Conservation (phyloP, 2,888 invertebrate species). For the Tortricodes alternella region DNA sequence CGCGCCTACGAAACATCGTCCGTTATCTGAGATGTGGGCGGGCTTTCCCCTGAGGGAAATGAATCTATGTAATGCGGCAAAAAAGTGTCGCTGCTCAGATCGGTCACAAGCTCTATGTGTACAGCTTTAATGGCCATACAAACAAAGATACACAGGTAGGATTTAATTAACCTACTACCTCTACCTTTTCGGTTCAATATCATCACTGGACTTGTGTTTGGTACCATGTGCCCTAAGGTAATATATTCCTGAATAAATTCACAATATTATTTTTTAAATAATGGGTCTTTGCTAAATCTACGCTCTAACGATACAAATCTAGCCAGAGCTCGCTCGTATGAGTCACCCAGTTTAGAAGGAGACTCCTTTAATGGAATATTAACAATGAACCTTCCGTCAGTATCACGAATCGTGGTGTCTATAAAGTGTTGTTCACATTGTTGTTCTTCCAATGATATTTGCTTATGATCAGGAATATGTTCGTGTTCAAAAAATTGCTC, state of each 20-base stretch:
- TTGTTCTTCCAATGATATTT: not conserved
- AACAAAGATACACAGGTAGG: conserved; percentile 38
- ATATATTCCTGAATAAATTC: not conserved
- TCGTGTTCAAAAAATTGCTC: not conserved
- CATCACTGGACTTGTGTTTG: conserved; percentile 29
- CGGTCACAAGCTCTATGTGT: conserved; percentile 35
- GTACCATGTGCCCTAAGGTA: too few species aligned
- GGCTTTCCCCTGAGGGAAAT: conserved; percentile 33
- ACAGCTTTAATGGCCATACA: conserved; percentile 36
- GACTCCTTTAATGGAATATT: too few species aligned
- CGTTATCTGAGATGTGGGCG: conserved; percentile 35
- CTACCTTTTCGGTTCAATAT: conserved; percentile 36
- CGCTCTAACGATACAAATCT: too few species aligned
- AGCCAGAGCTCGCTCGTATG: not conserved
- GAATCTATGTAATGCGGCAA: conserved; percentile 32
- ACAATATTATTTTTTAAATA: not conserved
- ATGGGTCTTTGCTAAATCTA: too few species aligned
- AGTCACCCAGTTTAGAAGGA: too few species aligned
- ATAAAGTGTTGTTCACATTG: not conserved
- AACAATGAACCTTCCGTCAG: not conserved
- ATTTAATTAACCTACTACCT: conserved; percentile 32
- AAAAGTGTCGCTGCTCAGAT: conserved; percentile 33
- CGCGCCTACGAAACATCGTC: conserved; percentile 34
- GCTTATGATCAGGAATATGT: not conserved
- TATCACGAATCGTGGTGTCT: not conserved